phyloP scores from a whole-genome alignment of 2,113 vertebrate genomes.

The Chionodraco myersi region DNA sequence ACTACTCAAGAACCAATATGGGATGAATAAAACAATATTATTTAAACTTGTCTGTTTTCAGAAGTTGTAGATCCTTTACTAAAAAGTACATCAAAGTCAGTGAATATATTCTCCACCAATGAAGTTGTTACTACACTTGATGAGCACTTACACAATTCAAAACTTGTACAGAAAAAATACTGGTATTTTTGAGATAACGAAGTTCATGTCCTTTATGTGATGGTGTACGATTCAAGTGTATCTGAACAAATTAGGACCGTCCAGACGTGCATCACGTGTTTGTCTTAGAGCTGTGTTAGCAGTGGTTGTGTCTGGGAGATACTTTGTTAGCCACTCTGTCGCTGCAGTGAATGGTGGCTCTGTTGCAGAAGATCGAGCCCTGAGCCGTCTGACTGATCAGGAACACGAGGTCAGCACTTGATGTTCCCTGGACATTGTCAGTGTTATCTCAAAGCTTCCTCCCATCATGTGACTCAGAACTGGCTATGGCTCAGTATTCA shows the following conservation, averaged over 20 bases:
- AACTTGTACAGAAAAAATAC: too few relatives aligned
- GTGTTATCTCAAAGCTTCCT: constrained; percentile 25
- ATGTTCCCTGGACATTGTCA: constrained; percentile 54
- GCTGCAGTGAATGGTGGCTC: constrained; percentile 65
- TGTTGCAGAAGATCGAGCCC: constrained; percentile 56
- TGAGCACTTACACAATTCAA: neutral
- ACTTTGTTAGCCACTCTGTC: constrained; percentile 2
- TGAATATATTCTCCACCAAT: neutral
- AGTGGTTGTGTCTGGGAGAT: neutral
- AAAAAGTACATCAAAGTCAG: neutral
- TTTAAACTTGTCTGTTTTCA: too few relatives aligned
- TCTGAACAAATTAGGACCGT: constrained; percentile 31
- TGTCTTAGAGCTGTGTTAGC: constrained; percentile 34
- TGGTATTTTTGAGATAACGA: neutral
- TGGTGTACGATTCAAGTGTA: neutral
- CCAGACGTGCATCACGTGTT: constrained; percentile 48
- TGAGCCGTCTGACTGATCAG: constrained; percentile 56
- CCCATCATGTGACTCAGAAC: constrained; percentile 21
- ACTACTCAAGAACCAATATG: neutral
- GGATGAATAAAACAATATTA: neutral
- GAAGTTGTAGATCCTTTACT: neutral
- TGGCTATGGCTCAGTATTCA: neutral
- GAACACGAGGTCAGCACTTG: constrained; percentile 66
- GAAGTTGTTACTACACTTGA: neutral
- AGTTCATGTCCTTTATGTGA: constrained; percentile 6